phyloP scores from a whole-genome alignment of 2,888 invertebrate species.

The Scaptomyza parva region DNA sequence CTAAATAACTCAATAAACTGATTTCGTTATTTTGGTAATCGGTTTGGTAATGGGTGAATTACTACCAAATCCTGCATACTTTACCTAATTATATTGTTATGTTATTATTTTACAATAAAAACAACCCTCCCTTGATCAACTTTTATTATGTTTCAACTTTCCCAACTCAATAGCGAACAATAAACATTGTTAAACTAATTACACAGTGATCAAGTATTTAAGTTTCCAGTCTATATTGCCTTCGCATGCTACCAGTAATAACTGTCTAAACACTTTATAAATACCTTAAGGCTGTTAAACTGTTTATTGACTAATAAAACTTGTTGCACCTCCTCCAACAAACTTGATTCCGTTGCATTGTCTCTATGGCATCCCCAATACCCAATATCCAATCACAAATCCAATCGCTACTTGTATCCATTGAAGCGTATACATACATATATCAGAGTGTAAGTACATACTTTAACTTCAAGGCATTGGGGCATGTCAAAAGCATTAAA shows the following conservation, averaged over 20 bases:
- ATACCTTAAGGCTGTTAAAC: conserved; percentile 19
- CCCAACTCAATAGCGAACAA: background rate
- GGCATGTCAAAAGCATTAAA: conserved; percentile 45
- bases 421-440: conserved; percentile 40
- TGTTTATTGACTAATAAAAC: conserved; percentile 45
- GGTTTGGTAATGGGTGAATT: background rate
- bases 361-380: conserved; percentile 31
- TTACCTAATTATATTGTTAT: too few species aligned
- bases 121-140: background rate
- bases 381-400: too few species aligned
- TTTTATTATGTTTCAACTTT: background rate
- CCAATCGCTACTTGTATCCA: conserved; percentile 8
- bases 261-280: conserved; percentile 1
- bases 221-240: conserved; percentile 5
- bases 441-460: too few species aligned
- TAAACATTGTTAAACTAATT: background rate
- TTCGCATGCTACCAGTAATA: background rate
- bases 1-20: too few species aligned
- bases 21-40: too few species aligned
- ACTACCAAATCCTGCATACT: too few species aligned
- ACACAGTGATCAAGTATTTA: background rate
- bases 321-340: conserved; percentile 51
- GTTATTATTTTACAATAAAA: too few species aligned
- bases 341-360: conserved; percentile 22
- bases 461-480: conserved; percentile 23